phyloP scores from a whole-genome alignment of 2,797 vertebrate species.

The Trachops cirrhosus region DNA sequence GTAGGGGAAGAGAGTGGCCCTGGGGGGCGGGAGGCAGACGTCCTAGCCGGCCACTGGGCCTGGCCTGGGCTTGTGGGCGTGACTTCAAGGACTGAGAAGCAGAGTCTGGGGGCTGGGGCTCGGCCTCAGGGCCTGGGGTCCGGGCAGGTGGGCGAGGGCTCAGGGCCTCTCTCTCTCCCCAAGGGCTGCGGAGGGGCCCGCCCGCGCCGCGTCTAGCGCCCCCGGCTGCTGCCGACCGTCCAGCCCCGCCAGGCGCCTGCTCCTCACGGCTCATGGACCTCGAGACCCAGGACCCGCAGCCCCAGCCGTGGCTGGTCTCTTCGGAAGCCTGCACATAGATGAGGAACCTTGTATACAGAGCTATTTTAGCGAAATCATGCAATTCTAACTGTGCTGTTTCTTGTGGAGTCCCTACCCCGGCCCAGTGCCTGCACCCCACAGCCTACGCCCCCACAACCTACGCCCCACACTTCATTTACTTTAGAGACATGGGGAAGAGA shows the following conservation, averaged over 20 bases:
- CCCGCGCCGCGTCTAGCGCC: conserved; percentile 50
- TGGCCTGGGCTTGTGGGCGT: neutral
- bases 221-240: conserved; percentile 31
- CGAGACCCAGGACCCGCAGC: neutral
- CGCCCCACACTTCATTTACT: neutral
- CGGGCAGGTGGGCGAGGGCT: accelerated
- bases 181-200: conserved; percentile 38
- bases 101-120: too few relatives aligned
- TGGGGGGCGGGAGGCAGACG: neutral
- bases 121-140: accelerated
- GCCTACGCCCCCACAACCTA: neutral
- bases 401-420: neutral
- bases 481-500: too few relatives aligned
- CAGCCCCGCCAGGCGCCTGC: conserved; percentile 40
- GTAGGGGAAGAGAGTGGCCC: neutral
- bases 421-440: neutral
- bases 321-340: neutral
- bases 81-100: neutral
- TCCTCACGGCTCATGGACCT: conserved; percentile 23
- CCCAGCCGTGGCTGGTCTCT: neutral
- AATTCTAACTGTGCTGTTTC: neutral
- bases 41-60: neutral
- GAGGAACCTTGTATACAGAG: conserved; percentile 43
- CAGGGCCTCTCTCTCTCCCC: conserved; percentile 29
- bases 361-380: conserved; percentile 21